phyloP scores from a whole-genome alignment of 1,140 invertebrate genomes.

The Aradophagus sp. region DNA sequence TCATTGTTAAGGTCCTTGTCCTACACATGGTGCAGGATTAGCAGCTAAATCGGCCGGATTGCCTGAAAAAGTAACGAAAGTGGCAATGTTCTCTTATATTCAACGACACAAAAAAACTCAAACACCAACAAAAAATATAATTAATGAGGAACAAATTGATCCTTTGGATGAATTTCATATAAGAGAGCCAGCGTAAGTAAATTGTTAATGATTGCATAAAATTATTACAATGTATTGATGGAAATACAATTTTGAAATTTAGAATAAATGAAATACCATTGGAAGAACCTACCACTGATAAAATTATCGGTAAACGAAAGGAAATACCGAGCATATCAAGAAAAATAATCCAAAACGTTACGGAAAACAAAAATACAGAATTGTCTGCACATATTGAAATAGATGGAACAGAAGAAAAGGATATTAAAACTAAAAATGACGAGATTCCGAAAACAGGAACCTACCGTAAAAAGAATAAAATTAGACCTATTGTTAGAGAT shows the following conservation, averaged over 20 bases:
- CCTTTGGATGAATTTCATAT: slow-evolving; percentile 10
- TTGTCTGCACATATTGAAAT: slow-evolving; percentile 7
- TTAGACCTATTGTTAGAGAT: slow-evolving; percentile 41
- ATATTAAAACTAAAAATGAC: slow-evolving; percentile 10
- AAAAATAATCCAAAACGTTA: neutral
- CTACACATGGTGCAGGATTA: slow-evolving; percentile 20
- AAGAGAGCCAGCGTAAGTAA: slow-evolving; percentile 17
- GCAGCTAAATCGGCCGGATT: slow-evolving; percentile 24
- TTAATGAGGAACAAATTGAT: slow-evolving; percentile 30
- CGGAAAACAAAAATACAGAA: slow-evolving; percentile 12
- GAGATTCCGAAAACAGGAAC: slow-evolving; percentile 9
- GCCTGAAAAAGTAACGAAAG: slow-evolving; percentile 49
- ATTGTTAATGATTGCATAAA: slow-evolving; percentile 5
- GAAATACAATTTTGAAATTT: too few relatives aligned
- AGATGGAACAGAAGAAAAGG: neutral
- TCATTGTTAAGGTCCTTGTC: too few relatives aligned
- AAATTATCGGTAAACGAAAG: neutral
- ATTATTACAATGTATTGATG: too few relatives aligned
- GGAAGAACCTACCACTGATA: slow-evolving; percentile 8
- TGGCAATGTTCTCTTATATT: slow-evolving; percentile 50
- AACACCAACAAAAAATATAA: slow-evolving; percentile 34
- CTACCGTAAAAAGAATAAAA: slow-evolving; percentile 42
- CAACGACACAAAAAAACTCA: slow-evolving; percentile 56
- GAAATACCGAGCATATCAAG: neutral
- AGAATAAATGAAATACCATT: too few relatives aligned